These are phyloP conservation scores for Drosophila malerkotliana DNA, from an alignment of 1,140 invertebrate genomes.

Conservation along the genomic window DNA sequence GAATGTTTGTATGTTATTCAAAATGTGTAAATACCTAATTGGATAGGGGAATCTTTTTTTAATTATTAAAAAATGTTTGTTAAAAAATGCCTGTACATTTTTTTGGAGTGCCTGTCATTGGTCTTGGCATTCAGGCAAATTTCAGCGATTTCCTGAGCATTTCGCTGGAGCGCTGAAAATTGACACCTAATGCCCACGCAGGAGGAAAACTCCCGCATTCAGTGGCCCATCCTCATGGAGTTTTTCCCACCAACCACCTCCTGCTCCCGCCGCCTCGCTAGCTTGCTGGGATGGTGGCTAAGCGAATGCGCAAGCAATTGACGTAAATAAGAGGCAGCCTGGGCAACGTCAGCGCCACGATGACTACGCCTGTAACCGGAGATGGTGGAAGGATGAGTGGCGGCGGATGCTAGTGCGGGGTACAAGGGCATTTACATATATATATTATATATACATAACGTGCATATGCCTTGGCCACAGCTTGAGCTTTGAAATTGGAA, in stretches of 20 bases:
- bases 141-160: constrained; percentile 52
- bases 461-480: constrained; percentile 72
- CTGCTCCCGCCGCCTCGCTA: not conserved
- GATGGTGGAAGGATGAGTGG: constrained; percentile 27
- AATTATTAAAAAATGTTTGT: not conserved
- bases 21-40: too few relatives aligned
- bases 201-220: constrained; percentile 33
- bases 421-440: constrained; percentile 27
- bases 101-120: not conserved
- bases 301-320: constrained; percentile 74
- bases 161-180: constrained; percentile 55
- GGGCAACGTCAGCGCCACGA: constrained; percentile 48
- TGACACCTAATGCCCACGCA: constrained; percentile 68
- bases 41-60: too few relatives aligned
- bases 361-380: constrained; percentile 57
- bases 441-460: constrained; percentile 10
- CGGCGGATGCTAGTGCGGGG: not conserved
- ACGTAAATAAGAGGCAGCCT: constrained; percentile 74
- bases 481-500: constrained; percentile 80
- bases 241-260: not conserved
- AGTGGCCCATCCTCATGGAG: constrained; percentile 13
- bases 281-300: constrained; percentile 18
- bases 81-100: not conserved
- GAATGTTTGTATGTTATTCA: too few relatives aligned
- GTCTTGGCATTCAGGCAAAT: constrained; percentile 49